Evolutionary conservation across 1,140 invertebrate genomes (phyloP).

Genomic region (Pteromalus puparum): DNA sequence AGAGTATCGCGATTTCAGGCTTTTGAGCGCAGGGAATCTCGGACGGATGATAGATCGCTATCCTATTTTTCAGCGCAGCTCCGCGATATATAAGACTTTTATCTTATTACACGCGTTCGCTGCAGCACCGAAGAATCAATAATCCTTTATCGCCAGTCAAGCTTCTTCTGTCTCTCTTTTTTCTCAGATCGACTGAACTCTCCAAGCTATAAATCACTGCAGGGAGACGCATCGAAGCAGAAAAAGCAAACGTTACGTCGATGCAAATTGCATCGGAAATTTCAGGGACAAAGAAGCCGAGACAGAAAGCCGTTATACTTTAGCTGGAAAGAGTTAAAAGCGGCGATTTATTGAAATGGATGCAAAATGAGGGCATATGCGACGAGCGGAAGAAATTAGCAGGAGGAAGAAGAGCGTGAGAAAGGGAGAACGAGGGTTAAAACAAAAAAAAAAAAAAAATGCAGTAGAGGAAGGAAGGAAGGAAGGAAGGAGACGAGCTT

Average conservation of each 20-base stretch:
- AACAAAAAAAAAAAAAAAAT: no score
- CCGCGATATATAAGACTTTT: neutral
- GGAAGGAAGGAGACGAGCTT: constrained; percentile 26
- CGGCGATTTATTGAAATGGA: constrained; percentile 16
- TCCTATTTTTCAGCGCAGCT: neutral
- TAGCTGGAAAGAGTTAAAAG: neutral
- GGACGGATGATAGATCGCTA: neutral
- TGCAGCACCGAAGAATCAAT: neutral
- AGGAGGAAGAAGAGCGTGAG: neutral
- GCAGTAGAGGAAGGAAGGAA: constrained; percentile 30
- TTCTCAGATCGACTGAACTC: no score
- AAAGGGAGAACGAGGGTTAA: neutral
- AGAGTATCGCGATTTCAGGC: neutral
- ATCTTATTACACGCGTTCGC: neutral
- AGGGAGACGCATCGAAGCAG: neutral
- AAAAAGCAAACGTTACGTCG: neutral
- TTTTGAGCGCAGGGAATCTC: neutral
- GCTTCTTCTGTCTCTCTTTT: no score
- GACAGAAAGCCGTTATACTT: neutral
- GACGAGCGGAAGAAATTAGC: constrained; percentile 20
- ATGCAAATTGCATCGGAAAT: constrained; percentile 6
- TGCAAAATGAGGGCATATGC: neutral
- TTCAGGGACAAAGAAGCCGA: neutral
- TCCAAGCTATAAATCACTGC: no score
- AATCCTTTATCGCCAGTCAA: neutral